Evolutionary conservation across 2,797 vertebrate species (phyloP), one percentile per base, ranked within the genome.

Genomic region (Xiphophorus birchmanni): DNA sequence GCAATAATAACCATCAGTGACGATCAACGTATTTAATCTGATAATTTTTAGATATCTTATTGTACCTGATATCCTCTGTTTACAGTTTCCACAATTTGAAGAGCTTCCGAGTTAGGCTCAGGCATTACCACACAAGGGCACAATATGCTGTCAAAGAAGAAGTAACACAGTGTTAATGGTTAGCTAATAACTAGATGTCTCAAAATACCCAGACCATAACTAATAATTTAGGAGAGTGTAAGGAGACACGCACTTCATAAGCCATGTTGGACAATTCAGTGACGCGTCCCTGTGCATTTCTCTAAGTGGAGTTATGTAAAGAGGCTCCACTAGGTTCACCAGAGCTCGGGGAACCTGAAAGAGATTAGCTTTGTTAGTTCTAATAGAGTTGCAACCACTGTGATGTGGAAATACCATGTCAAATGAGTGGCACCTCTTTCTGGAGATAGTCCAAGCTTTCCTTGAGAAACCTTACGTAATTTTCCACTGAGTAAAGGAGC

Each of bases 361-460:
- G 35, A 86, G 40, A 86, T 1, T 4, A 44, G 77, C 18, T 65
- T 21, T 4, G 72, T 86, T 40, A 79, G 60, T 47, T 18, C 18
- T 17, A 63, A 60, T n/a, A 63, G 45, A 45, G 13, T 67, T 32
- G 12, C 12, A 78, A 54, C 12, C 0, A 73, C 56, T 35, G 18
- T n/a, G 15, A 35, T 44, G 15, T 50, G 72, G 48, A 76, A 72
- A 32, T 42, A 60, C 23, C 7, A 2, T 23, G 44, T 29, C n/a
- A 17, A 5, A 73, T 32, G 45, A 54, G 76, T 84, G 7, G 73
- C 78, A 97, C 97, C 96, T 98, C 90, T 79, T 91, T 84, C 13
- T 97, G 97, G 37, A 99, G 95, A 86, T 96, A 93, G 91, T 99
- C 98, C 91, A 99, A 94, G 44, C 95, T 94, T 74, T 96, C 90